Evolutionary conservation across 2,113 vertebrate genomes (phyloP).

Genomic region (Vombatus ursinus): DNA sequence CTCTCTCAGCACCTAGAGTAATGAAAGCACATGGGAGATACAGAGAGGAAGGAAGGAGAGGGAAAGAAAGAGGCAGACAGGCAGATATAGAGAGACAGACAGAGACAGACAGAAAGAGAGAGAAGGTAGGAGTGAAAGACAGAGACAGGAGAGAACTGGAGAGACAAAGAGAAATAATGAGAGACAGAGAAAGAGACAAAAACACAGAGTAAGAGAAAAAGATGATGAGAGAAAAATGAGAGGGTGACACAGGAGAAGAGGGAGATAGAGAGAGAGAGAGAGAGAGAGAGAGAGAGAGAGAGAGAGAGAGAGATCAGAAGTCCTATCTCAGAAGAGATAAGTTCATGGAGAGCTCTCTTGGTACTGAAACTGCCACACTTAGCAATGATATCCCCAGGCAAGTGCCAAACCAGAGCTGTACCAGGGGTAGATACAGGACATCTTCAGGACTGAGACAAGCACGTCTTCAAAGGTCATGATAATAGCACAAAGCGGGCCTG

Average conservation of each 20-base stretch:
- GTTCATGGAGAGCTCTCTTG: not conserved
- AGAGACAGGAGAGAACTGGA: not conserved
- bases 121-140: not conserved
- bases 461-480: not conserved
- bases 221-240: not conserved
- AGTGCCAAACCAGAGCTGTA: not conserved
- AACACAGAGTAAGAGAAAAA: not conserved
- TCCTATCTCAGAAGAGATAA: not conserved
- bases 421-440: not conserved
- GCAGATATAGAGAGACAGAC: not conserved
- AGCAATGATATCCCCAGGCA: not conserved
- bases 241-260: not conserved
- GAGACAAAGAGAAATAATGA: not conserved
- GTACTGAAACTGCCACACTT: not conserved
- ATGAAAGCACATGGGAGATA: not conserved
- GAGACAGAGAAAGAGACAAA: not conserved
- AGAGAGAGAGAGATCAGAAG: not conserved
- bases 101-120: not conserved
- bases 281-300: not conserved
- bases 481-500: not conserved
- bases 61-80: not conserved
- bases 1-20: not conserved
- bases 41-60: not conserved
- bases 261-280: not conserved
- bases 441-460: not conserved